Base-by-base conservation (phyloP, 1,140 invertebrate genomes). In the Oryctes rhinoceros region DNA sequence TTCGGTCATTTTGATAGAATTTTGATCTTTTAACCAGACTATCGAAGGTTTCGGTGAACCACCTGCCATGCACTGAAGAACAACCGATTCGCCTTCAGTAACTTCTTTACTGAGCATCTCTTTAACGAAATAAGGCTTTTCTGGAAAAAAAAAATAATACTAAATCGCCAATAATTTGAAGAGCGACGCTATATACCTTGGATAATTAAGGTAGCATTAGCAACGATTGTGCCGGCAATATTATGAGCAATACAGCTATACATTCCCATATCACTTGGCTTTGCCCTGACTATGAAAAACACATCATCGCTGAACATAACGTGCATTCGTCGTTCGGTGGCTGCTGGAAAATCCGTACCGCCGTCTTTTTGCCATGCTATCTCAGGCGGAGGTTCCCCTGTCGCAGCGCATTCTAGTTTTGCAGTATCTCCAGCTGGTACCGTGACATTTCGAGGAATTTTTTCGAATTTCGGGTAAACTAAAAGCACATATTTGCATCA, bases 241-340 rank as follows among this genome's bases (percentile, higher is more conserved):
- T 98, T 99, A 83, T 93, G 92, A 0, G 98, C 98, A 6, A 94
- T 97, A 88, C 98, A 99, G 44, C 94, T 98, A 86, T 99, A 99
- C 3, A 96, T 90, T 2, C 98, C 98, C 85, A 94, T 94, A 87
- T 99, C 98, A 49, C 91, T 91, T 0, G 92, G 91, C 88, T 96
- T 96, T 7, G 96, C 95, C 89, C 97, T 93, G 9, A 96, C 91
- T 81, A 99, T 99, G 84, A 98, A 96, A 84, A 98, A 96, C 3
- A 94, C 92, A 87, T 98, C 95, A 88, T 99, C 97, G 30, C 92
- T 93, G 0, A 95, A 94, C 91, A 97, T 96, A 48, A 98, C 95
- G 87, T 96, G 94, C 93, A 99, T 95, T 30, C 98, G 90, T 62
- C 97, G 91, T 87, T 99, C 97, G 79, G 94, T 91, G 15, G 97